These are phyloP conservation scores for Terrapene triunguis DNA, from an alignment of 2,113 vertebrate species.

Conservation along the genomic window DNA sequence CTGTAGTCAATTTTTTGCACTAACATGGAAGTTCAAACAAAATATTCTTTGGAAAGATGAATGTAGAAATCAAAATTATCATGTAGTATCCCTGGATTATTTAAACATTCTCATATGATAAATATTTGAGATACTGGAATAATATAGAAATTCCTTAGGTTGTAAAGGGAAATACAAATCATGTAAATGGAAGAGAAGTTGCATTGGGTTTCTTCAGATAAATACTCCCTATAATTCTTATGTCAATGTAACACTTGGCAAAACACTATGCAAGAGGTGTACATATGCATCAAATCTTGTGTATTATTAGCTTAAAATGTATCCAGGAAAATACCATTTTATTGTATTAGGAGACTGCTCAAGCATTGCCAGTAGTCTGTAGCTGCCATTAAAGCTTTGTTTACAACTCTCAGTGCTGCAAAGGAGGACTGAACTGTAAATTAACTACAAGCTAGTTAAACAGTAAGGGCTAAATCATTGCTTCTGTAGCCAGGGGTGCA, in stretches of 20 bases:
- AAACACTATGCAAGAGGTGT: background rate
- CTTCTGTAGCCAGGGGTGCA: background rate
- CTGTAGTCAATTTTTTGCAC: constrained; percentile 4
- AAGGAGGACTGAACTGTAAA: background rate
- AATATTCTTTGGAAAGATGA: constrained; percentile 13
- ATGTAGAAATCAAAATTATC: background rate
- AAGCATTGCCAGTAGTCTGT: background rate
- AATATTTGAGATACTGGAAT: constrained; percentile 35
- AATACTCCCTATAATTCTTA: constrained; percentile 8
- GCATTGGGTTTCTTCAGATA: background rate
- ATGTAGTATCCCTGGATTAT: constrained; percentile 22
- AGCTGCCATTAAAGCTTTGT: background rate
- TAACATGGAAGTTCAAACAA: background rate
- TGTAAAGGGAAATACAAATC: constrained; percentile 45
- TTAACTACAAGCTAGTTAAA: background rate
- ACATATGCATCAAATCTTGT: background rate
- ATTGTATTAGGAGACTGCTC: background rate
- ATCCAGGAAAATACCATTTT: background rate
- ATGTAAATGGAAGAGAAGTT: constrained; percentile 2
- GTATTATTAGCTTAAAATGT: background rate
- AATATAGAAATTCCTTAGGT: constrained; percentile 21
- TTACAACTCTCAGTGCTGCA: background rate
- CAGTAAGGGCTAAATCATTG: background rate
- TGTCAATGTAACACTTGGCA: background rate
- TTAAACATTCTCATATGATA: constrained; percentile 11